Conservation (phyloP, 2,888 invertebrate species). For the Megamerina dolium region DNA sequence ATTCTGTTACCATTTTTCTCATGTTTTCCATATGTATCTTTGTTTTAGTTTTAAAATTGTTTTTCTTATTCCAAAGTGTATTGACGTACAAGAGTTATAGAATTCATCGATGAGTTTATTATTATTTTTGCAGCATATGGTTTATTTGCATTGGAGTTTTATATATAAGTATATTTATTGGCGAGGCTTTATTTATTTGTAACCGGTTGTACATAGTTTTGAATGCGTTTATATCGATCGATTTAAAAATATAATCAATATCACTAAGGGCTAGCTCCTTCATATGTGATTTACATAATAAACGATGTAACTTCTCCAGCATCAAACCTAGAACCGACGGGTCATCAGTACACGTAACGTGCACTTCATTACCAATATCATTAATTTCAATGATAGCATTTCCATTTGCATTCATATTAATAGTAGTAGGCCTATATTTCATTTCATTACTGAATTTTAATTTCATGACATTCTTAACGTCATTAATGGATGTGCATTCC, state of each 20-base stretch:
- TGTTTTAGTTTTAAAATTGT: conserved; percentile 2
- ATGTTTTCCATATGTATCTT: conserved; percentile 2
- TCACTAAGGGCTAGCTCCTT: too few species aligned
- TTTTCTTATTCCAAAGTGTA: not conserved
- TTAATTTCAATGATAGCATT: too few species aligned
- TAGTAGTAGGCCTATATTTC: not conserved
- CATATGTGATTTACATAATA: not conserved
- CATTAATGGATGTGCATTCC: not conserved
- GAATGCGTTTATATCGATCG: too few species aligned
- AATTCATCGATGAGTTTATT: not conserved
- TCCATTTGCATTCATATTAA: too few species aligned
- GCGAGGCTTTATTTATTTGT: too few species aligned
- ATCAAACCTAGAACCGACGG: conserved; percentile 1
- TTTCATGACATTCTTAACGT: not conserved
- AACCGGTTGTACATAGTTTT: too few species aligned
- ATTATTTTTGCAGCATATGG: not conserved
- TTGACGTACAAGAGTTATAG: not conserved
- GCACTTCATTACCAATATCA: conserved; percentile 2
- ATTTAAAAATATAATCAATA: too few species aligned
- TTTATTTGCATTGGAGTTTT: not conserved
- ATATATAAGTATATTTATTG: not conserved
- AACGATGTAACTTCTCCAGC: conserved; percentile 3
- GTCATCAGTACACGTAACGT: conserved; percentile 2
- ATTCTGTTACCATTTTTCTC: not conserved
- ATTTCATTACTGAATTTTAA: not conserved